Evolutionary conservation across 2,797 vertebrate genomes (phyloP).

Genomic region (Tenualosa ilisha): DNA sequence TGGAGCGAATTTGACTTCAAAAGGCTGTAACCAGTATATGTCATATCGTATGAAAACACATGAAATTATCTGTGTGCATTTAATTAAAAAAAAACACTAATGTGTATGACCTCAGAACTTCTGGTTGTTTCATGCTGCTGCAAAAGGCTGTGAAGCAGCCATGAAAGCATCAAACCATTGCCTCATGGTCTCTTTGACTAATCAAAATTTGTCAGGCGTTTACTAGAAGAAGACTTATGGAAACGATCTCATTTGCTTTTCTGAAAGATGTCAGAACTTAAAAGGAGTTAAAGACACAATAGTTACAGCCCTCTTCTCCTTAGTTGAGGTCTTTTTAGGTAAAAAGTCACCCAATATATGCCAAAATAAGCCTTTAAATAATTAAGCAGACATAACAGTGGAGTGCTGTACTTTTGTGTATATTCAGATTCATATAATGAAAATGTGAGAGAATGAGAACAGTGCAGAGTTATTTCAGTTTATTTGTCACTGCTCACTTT

Average conservation of each 20-base stretch:
- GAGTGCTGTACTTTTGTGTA: neutral
- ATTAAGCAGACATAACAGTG: neutral
- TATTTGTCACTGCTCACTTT: too few species aligned
- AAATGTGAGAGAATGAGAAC: neutral
- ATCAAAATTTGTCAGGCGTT: neutral
- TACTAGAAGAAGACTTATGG: neutral
- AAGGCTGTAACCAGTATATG: neutral
- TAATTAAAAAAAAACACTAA: slow-evolving; percentile 10
- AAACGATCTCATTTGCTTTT: neutral
- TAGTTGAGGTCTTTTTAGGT: too few species aligned
- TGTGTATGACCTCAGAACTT: slow-evolving; percentile 45
- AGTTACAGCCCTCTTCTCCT: neutral
- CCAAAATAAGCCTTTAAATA: too few species aligned
- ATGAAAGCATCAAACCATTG: slow-evolving; percentile 9
- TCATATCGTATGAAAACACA: neutral
- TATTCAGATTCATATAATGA: neutral
- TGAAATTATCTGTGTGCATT: slow-evolving; percentile 21
- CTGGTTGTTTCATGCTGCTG: slow-evolving; percentile 47
- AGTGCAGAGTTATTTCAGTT: neutral
- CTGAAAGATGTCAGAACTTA: neutral
- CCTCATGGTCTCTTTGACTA: neutral
- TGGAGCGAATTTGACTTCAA: slow-evolving; percentile 12
- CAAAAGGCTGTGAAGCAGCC: neutral
- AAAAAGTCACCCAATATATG: too few species aligned
- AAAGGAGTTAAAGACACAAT: neutral